Conservation (phyloP, 2,888 invertebrate species). For the Saturnia japonica region DNA sequence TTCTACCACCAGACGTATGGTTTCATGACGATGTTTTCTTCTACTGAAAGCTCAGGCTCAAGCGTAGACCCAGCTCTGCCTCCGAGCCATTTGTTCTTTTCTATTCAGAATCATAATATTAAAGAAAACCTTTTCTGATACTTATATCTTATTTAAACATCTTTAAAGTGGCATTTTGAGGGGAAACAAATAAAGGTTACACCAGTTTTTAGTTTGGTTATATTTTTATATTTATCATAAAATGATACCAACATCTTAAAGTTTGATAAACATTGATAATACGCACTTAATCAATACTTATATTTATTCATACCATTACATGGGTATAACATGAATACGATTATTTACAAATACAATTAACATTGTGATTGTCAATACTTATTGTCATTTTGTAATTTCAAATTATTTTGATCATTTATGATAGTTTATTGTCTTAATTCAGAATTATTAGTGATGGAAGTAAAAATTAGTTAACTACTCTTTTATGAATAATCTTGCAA, state of each 20-base stretch:
- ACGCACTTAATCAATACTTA: not conserved
- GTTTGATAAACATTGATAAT: conserved; percentile 65
- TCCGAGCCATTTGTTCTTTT: not conserved
- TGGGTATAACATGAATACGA: conserved; percentile 59
- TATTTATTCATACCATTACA: conserved; percentile 67
- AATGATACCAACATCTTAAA: conserved; percentile 81
- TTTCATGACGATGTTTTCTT: not conserved
- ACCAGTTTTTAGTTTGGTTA: conserved; percentile 45
- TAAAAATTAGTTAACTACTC: not conserved
- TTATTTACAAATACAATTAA: conserved; percentile 54
- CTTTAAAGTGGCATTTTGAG: not conserved
- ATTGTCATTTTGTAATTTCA: conserved; percentile 56
- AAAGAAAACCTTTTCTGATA: too few relatives aligned
- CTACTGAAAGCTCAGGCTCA: not conserved
- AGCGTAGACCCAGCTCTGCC: not conserved
- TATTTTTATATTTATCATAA: conserved; percentile 72
- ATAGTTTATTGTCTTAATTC: not conserved
- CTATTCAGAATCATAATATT: too few relatives aligned
- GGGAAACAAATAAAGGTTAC: not conserved
- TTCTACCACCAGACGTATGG: not conserved
- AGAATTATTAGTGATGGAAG: not conserved
- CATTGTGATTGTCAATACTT: conserved; percentile 56
- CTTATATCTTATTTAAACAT: too few relatives aligned
- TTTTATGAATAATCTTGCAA: too few relatives aligned
- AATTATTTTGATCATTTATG: not conserved